Evolutionary conservation across 2,888 invertebrate species (phyloP).

Genomic region (Andrena dorsata): DNA sequence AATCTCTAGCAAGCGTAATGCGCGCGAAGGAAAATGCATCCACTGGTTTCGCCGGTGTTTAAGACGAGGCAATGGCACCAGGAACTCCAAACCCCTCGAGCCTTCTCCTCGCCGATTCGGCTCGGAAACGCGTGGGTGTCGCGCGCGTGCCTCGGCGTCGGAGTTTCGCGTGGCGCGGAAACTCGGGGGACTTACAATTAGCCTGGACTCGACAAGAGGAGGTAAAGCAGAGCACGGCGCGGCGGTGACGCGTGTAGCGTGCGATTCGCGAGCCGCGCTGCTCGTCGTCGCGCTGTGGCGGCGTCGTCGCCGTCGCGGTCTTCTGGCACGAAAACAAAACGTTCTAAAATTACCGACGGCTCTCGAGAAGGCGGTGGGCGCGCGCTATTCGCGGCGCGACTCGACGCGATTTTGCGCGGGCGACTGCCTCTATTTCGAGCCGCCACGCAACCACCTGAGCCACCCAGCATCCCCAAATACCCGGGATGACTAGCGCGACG

Average conservation of each 20-base stretch:
- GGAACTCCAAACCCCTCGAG: neutral
- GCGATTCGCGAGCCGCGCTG: slow-evolving; percentile 15
- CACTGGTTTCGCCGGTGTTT: no score
- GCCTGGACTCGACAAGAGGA: no score
- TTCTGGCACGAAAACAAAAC: slow-evolving; percentile 78
- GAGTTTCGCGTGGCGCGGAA: no score
- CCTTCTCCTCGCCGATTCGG: neutral
- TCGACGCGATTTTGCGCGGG: slow-evolving; percentile 83
- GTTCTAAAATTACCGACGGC: slow-evolving; percentile 81
- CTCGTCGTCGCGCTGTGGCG: slow-evolving; percentile 3
- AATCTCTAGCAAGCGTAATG: neutral
- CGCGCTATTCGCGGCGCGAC: slow-evolving; percentile 82
- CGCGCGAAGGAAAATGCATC: no score
- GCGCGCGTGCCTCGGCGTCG: slow-evolving; percentile 42
- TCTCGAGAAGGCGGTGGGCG: slow-evolving; percentile 81
- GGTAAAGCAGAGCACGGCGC: neutral
- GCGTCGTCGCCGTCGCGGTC: slow-evolving; percentile 45
- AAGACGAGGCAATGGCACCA: neutral
- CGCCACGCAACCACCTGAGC: slow-evolving; percentile 84
- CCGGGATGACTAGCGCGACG: slow-evolving; percentile 76
- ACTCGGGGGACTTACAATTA: no score
- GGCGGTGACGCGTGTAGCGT: neutral
- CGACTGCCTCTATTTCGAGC: slow-evolving; percentile 81
- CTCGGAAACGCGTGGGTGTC: slow-evolving; percentile 27
- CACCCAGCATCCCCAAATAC: slow-evolving; percentile 82